Base-by-base conservation (phyloP, 1,140 invertebrate species). In the Macrostomum lignano region DNA sequence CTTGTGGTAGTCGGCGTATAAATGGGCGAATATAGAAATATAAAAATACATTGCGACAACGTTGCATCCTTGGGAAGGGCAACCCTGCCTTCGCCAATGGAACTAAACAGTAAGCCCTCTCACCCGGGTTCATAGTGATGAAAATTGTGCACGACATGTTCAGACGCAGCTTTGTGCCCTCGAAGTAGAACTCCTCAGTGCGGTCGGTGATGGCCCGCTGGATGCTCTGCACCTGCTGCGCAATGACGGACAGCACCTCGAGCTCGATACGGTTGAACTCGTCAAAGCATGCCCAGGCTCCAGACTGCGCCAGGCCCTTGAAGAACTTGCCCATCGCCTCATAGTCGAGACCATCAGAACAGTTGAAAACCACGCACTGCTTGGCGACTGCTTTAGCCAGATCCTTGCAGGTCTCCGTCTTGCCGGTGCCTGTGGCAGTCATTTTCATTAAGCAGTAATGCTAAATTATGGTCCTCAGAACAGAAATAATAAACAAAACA, bases 321-420 rank as follows among this genome's bases (percentile, higher is more conserved):
- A 58, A 58, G 42, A 58, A 58, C 39, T 58, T 58, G 3, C 54
- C 51, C 55, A 58, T 58, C 7, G 55, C 53, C 37, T 58, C 51
- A 40, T 55, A 58, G 38, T 58, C 54, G 19, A 58, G 39, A 9
- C 55, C 52, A 46, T 58, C 55, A 3, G 55, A 58, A 38, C 55
- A 58, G 40, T 58, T 58, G 38, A 58, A 58, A 14, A 58, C 55
- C 11, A 58, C 52, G 46, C 55, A 58, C 51, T 58, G 55, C 40
- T 58, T 58, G 14, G 55, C 55, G 3, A 58, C 52, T 15, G 54
- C 55, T 40, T 59, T 59, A 17, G 56, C 56, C 21, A 59, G 37
- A 42, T 59, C 56, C 42, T 59, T 59, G n/a, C 49, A 55, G 5
- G 56, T 59, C 36, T 59, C 56, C 32, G 56, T 59, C 40, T 59